Evolutionary conservation across 2,888 invertebrate species (phyloP), one percentile per base, ranked within the genome.

Genomic region (Aelia acuminata): DNA sequence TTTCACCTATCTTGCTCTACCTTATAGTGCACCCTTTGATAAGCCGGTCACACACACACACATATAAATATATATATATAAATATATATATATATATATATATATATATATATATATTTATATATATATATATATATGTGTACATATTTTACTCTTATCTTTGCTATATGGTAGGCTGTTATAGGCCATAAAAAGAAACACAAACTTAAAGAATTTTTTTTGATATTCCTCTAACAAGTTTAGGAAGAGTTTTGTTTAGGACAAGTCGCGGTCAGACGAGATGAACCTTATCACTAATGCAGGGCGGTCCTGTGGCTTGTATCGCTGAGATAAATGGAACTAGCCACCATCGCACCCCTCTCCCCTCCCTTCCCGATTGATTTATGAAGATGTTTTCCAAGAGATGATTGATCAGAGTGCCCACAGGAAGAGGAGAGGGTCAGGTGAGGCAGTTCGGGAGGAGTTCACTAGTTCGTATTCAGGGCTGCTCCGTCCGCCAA

Each of bases 381-480:
- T 47, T 84, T 84, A 84, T 84, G 49, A 50, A 35, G 84, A 84
- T 84, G 84, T 84, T 84, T 84, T 84, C 48, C 26, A n/a, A 31
- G 31, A 47, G n/a, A 84, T 84, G 84, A 84, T 49, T 49, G 84
- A 84, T 49, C 31, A 15, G 47, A 26, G 26, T n/a, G 84, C 48
- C 31, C 49, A 20, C 4, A 22, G 87, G 87, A 70, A 43, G 22
- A 75, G 20, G 0, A 13, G 80, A 43, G 43, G 1, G 63, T 35
- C 63, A 70, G 63, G 63, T 70, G 39, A 80, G 80, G 22, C n/a
- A n/a, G 80, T 80, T 43, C 22, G 3, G 11, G 4, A n/a, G 43
- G 80, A 75, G 75, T 75, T 5, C 20, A 39, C 80, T 80, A n/a
- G 22, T 80, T 80, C 80, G 47, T 39, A 80, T 47, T 80, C 80